Percentiles rank a stretch among this genome's conserved stretches.
phyloP scores from a whole-genome alignment of 2,113 vertebrate species.

The Carollia perspicillata region DNA sequence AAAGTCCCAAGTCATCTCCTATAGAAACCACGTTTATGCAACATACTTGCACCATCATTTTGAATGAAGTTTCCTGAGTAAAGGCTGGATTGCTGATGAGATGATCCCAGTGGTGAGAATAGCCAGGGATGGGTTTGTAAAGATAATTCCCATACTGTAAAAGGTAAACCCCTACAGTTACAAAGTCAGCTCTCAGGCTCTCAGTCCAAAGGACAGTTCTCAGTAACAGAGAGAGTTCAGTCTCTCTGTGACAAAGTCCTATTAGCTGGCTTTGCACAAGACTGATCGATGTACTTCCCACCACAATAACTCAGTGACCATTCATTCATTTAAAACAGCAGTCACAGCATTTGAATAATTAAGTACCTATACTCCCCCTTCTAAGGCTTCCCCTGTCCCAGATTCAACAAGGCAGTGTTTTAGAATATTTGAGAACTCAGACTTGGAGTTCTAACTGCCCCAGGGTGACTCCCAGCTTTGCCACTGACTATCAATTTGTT shows the following conservation, averaged over 20 bases:
- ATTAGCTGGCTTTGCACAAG: neutral
- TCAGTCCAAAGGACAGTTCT: neutral
- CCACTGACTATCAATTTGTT: neutral
- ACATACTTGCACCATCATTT: neutral
- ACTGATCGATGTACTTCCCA: neutral
- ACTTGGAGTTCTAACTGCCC: neutral
- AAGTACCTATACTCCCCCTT: neutral
- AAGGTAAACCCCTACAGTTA: neutral
- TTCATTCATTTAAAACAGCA: neutral
- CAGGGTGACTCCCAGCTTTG: neutral
- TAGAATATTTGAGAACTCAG: neutral
- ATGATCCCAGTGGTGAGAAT: neutral
- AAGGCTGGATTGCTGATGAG: neutral
- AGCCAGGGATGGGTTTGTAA: neutral
- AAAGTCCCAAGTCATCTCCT: neutral
- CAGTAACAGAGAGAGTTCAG: neutral
- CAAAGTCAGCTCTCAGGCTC: neutral
- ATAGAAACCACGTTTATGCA: neutral
- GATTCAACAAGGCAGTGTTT: neutral
- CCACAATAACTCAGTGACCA: neutral
- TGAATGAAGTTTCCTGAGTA: neutral
- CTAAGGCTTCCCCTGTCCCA: neutral
- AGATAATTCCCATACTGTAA: neutral
- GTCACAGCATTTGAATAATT: neutral
- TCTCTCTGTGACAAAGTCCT: neutral